These are phyloP conservation scores for Paracentrotus lividus DNA, from an alignment of 53 echinoderm and acorn worm species.

Conservation along the genomic window DNA sequence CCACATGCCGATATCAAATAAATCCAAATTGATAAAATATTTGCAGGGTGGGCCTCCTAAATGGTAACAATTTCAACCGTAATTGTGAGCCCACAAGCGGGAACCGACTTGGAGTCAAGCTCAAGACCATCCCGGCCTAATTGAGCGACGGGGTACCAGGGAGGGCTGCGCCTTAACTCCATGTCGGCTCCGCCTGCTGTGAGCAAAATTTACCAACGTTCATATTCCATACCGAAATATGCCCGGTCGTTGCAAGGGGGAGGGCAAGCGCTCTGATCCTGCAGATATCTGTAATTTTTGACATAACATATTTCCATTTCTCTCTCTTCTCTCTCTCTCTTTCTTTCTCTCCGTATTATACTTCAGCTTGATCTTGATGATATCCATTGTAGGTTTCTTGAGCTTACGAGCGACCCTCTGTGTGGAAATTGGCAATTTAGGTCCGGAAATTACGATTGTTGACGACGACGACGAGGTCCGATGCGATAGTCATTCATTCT, in stretches of 20 bases:
- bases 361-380: background rate
- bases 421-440: conserved; percentile 67
- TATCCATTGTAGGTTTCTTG: background rate
- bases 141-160: conserved; percentile 63
- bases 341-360: background rate
- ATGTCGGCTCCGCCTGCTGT: conserved; percentile 48
- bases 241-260: background rate
- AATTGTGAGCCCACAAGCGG: conserved; percentile 72
- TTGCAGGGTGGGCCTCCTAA: conserved; percentile 75
- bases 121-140: conserved; percentile 40
- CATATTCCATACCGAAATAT: conserved; percentile 52
- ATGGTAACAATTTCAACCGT: conserved; percentile 87
- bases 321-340: background rate
- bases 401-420: conserved; percentile 8
- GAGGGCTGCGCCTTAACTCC: background rate
- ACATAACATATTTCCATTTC: background rate
- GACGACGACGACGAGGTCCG: conserved; percentile 43
- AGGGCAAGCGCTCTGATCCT: background rate
- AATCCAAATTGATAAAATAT: conserved; percentile 68
- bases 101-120: conserved; percentile 20
- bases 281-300: conserved; percentile 25
- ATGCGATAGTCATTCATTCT: background rate
- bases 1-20: conserved; percentile 51
- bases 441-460: conserved; percentile 55
- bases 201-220: conserved; percentile 58